These are phyloP conservation scores for Hyphantria cunea DNA, from an alignment of 1,140 invertebrate genomes.

Conservation along the genomic window DNA sequence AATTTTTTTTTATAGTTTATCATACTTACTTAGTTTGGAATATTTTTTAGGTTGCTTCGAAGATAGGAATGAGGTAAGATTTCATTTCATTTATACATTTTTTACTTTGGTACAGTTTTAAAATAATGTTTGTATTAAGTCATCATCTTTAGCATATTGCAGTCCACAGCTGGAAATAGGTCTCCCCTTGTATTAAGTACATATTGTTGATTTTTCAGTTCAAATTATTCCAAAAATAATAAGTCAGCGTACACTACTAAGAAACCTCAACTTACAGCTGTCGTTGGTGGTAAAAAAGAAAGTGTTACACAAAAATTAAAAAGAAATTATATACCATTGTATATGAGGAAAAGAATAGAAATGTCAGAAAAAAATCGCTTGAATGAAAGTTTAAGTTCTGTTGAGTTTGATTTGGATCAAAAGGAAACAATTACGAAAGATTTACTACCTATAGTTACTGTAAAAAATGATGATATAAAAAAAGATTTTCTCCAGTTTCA, in stretches of 20 bases:
- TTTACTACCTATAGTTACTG: no score
- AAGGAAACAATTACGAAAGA: no score
- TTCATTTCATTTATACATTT: slow-evolving; percentile 6
- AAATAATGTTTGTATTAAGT: neutral
- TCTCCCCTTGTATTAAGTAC: no score
- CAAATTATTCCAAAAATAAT: slow-evolving; percentile 36
- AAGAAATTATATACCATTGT: slow-evolving; percentile 45
- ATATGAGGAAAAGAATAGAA: slow-evolving; percentile 39
- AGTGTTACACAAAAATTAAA: slow-evolving; percentile 20
- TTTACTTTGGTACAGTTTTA: neutral
- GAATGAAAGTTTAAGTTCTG: slow-evolving; percentile 27
- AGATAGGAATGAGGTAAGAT: slow-evolving; percentile 44
- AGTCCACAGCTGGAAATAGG: no score
- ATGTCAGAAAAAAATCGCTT: slow-evolving; percentile 15
- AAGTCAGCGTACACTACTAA: slow-evolving; percentile 29
- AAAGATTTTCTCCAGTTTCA: slow-evolving; percentile 44
- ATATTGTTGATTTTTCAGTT: slow-evolving; percentile 40
- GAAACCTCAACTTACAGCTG: slow-evolving; percentile 6
- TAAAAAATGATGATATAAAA: slow-evolving; percentile 33
- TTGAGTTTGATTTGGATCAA: slow-evolving; percentile 3
- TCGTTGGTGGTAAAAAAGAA: slow-evolving; percentile 25
- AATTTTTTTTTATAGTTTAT: neutral
- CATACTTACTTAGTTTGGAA: neutral
- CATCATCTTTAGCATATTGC: no score
- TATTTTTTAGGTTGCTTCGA: slow-evolving; percentile 52